Percentiles rank a stretch among this genome's conserved stretches.
Conservation (phyloP, 2,113 vertebrate species). For the Athene noctua region DNA sequence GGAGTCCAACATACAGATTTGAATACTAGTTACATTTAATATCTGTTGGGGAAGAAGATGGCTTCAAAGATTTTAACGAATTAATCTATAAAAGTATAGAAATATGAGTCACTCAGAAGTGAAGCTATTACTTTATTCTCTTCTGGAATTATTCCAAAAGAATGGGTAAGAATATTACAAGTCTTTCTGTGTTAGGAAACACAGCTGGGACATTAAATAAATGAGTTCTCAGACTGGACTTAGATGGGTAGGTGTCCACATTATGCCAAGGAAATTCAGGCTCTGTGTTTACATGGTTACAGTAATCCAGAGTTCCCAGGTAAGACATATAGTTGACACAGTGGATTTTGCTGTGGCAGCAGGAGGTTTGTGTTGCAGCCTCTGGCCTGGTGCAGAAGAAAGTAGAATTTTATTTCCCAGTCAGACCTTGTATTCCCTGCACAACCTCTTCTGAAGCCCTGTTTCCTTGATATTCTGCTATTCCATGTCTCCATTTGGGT, state of each 20-base stretch:
- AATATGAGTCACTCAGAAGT: not conserved
- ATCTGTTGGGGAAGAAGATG: not conserved
- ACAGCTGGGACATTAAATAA: not conserved
- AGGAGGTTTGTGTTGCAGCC: not conserved
- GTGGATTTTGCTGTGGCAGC: not conserved
- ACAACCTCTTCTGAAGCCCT: not conserved
- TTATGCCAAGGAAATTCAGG: not conserved
- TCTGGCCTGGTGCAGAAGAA: not conserved
- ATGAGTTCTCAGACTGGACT: not conserved
- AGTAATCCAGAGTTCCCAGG: not conserved
- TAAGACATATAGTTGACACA: not conserved
- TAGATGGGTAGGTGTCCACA: not conserved
- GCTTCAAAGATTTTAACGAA: not conserved
- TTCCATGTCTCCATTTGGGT: not conserved
- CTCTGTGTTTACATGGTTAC: not conserved
- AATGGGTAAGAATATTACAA: not conserved
- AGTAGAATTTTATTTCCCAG: not conserved
- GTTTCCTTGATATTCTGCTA: not conserved
- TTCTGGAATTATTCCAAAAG: not conserved
- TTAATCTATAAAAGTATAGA: not conserved
- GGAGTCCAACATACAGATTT: not conserved
- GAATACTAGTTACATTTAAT: not conserved
- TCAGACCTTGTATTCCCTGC: not conserved
- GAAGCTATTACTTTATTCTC: not conserved
- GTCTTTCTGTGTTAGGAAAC: not conserved